These are phyloP conservation scores for Pholis gunnellus DNA, from an alignment of 2,113 vertebrate species.

Conservation along the genomic window DNA sequence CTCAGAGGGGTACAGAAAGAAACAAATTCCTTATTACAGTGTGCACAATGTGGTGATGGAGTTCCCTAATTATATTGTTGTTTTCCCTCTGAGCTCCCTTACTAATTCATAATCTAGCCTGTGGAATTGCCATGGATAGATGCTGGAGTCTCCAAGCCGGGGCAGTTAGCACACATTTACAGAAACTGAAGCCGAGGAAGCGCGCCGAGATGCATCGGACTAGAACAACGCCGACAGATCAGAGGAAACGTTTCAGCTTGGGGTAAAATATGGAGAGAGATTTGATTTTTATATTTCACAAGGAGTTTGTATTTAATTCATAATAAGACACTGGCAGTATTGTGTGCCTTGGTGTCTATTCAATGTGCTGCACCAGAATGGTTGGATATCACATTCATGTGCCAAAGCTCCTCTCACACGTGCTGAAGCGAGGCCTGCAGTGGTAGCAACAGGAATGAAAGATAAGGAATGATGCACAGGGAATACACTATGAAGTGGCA, in stretches of 20 bases:
- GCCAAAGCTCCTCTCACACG: conserved; percentile 1
- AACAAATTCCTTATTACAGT: conserved; percentile 53
- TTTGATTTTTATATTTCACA: conserved; percentile 1
- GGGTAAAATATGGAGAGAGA: conserved; percentile 13
- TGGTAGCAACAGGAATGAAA: conserved; percentile 13
- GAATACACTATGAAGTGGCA: background rate
- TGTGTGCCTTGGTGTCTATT: conserved; percentile 10
- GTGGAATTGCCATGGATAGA: conserved; percentile 60
- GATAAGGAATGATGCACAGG: conserved; percentile 25
- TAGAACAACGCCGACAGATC: conserved; percentile 22
- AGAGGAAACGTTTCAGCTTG: conserved; percentile 6
- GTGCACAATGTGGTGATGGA: conserved; percentile 49
- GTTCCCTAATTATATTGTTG: conserved; percentile 71
- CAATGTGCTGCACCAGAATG: background rate
- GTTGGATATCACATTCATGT: background rate
- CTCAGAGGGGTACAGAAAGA: conserved; percentile 46
- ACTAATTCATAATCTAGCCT: conserved; percentile 68
- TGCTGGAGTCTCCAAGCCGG: conserved; percentile 29
- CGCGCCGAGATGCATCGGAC: conserved; percentile 17
- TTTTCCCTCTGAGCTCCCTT: conserved; percentile 59
- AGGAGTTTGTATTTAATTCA: conserved; percentile 20
- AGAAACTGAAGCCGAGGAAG: conserved; percentile 30
- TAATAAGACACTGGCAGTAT: conserved; percentile 4
- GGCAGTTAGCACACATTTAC: conserved; percentile 45
- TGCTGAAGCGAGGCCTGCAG: conserved; percentile 15